A percentile compares a stretch with the other conserved stretches of the same genome.
Conservation (phyloP, 1,140 invertebrate genomes). For the Sycophaga agraensis region DNA sequence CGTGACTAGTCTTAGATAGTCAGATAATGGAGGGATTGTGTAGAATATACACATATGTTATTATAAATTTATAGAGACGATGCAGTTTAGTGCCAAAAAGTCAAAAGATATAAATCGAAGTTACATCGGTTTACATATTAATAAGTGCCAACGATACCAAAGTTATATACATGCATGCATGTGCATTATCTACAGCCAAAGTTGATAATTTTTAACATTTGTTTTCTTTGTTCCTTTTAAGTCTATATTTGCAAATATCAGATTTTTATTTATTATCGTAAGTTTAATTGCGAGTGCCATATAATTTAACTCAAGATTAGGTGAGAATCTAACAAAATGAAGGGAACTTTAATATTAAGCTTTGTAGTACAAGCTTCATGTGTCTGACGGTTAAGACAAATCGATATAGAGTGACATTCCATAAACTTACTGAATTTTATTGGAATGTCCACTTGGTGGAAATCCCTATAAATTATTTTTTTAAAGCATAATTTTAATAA, state of each 20-base stretch:
- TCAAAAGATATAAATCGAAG: not conserved
- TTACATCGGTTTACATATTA: slow-evolving; percentile 5
- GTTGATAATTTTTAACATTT: slow-evolving; percentile 7
- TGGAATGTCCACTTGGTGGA: not conserved
- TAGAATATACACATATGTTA: too few relatives aligned
- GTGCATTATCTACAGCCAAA: slow-evolving; percentile 15
- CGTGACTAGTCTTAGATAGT: too few relatives aligned
- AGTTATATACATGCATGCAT: too few relatives aligned
- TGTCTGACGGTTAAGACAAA: too few relatives aligned
- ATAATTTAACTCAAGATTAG: too few relatives aligned
- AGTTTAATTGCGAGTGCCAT: slow-evolving; percentile 7
- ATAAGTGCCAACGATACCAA: slow-evolving; percentile 23
- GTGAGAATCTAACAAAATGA: too few relatives aligned
- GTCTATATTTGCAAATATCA: not conserved
- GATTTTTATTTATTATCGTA: not conserved
- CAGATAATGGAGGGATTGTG: too few relatives aligned
- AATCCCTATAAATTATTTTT: not conserved
- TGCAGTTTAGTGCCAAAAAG: slow-evolving; percentile 25
- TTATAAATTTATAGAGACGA: too few relatives aligned
- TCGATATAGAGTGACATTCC: slow-evolving; percentile 6
- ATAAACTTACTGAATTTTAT: not conserved
- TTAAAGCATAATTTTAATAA: not conserved
- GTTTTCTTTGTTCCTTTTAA: slow-evolving; percentile 6
- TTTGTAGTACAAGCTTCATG: too few relatives aligned
- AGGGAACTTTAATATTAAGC: too few relatives aligned